phyloP scores from a whole-genome alignment of 1,140 invertebrate species.

The Globodera rostochiensis region DNA sequence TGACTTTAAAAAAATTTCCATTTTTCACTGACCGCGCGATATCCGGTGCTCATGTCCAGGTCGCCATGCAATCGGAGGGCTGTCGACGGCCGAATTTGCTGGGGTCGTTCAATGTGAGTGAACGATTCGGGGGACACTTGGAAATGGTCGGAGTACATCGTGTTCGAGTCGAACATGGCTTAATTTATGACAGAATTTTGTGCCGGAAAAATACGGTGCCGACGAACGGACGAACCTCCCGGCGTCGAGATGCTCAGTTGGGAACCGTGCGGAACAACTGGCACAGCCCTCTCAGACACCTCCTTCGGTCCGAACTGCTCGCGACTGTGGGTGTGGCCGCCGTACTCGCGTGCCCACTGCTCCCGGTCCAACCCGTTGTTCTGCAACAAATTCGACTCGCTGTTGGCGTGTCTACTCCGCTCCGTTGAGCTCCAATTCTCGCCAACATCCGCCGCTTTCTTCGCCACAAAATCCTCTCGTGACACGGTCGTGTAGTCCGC shows the following conservation, averaged over 20 bases:
- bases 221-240: background rate
- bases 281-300: background rate
- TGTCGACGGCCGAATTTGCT: constrained; percentile 18
- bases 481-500: background rate
- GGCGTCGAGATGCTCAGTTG: background rate
- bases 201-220: no score
- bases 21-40: constrained; percentile 9
- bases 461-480: background rate
- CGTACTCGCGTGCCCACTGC: background rate
- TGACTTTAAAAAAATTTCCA: background rate
- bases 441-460: background rate
- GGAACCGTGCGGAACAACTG: background rate
- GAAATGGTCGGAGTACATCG: constrained; percentile 18
- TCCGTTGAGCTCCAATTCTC: background rate
- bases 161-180: constrained; percentile 19
- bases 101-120: constrained; percentile 1
- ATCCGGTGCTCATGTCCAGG: constrained; percentile 21
- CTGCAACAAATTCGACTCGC: background rate
- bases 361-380: background rate
- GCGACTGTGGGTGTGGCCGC: background rate
- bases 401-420: background rate
- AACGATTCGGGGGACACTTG: background rate
- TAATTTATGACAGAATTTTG: background rate
- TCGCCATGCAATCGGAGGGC: constrained; percentile 9
- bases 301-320: constrained; percentile 6